phyloP scores from a whole-genome alignment of 2,797 vertebrate genomes.

The Artibeus lituratus region DNA sequence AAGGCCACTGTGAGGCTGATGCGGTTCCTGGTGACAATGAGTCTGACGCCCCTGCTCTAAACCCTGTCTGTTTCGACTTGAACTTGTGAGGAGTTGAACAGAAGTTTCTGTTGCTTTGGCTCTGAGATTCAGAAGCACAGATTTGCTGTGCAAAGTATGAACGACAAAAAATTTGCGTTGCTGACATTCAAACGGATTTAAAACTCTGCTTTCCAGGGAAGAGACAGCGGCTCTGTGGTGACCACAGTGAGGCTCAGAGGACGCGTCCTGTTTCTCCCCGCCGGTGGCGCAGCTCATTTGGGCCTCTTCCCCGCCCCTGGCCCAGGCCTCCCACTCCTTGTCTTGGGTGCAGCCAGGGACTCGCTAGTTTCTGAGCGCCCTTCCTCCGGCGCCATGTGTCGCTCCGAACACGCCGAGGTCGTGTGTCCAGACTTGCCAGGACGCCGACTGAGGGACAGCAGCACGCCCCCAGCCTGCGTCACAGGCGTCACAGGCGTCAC shows the following conservation, averaged over 20 bases:
- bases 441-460: rapidly evolving
- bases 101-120: neutral
- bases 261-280: rapidly evolving
- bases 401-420: rapidly evolving
- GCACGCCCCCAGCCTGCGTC: rapidly evolving
- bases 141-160: neutral
- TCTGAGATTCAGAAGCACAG: neutral
- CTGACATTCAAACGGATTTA: neutral
- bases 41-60: no score
- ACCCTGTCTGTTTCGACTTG: neutral
- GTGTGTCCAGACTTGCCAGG: rapidly evolving
- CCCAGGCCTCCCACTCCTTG: no score
- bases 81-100: neutral
- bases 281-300: rapidly evolving
- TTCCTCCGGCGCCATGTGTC: neutral
- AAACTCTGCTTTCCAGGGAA: neutral
- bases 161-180: neutral
- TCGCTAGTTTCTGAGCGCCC: neutral
- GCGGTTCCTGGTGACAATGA: no score
- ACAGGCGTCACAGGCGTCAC: rapidly evolving
- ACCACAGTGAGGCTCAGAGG: rapidly evolving
- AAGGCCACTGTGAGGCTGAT: no score
- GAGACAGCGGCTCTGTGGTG: rapidly evolving
- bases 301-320: neutral
- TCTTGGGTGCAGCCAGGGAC: neutral